Conservation (phyloP, 2,113 vertebrate species). For the Colistium nudipinnis region DNA sequence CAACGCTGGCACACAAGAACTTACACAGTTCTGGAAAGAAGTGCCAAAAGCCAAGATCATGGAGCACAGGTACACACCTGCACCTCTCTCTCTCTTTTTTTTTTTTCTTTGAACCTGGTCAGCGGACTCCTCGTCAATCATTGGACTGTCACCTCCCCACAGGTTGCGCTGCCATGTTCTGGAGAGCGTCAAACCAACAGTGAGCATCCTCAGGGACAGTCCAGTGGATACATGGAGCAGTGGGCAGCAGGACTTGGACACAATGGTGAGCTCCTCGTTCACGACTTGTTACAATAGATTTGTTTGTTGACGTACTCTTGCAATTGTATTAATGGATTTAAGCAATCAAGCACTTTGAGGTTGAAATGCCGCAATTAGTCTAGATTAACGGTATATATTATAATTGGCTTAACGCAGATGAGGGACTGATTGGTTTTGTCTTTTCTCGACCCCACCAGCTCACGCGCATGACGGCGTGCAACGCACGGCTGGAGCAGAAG, state of each 20-base stretch:
- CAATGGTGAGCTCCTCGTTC: conserved; percentile 79
- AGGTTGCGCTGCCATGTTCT: conserved; percentile 92
- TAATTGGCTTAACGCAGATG: too few relatives aligned
- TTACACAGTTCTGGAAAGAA: conserved; percentile 96
- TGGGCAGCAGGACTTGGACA: conserved; percentile 85
- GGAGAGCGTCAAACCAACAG: conserved; percentile 83
- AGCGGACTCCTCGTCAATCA: neutral
- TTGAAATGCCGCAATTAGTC: neutral
- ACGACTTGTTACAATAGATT: neutral
- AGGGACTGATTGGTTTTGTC: neutral
- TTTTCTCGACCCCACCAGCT: conserved; percentile 79
- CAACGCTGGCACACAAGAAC: conserved; percentile 82
- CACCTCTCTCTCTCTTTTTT: too few relatives aligned
- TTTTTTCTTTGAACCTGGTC: neutral
- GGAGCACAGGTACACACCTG: conserved; percentile 90
- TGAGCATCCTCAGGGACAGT: conserved; percentile 79
- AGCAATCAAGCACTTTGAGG: neutral
- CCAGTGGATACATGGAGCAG: conserved; percentile 67
- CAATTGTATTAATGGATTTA: too few relatives aligned
- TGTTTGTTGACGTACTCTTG: neutral
- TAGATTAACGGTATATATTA: neutral
- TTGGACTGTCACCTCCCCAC: conserved; percentile 23
- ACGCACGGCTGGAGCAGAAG: conserved; percentile 88
- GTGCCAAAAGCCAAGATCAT: conserved; percentile 89
- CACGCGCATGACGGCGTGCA: conserved; percentile 84